These are phyloP conservation scores for Porites evermanni DNA, from an alignment of 92 coral and sea anemone species.

Conservation along the genomic window DNA sequence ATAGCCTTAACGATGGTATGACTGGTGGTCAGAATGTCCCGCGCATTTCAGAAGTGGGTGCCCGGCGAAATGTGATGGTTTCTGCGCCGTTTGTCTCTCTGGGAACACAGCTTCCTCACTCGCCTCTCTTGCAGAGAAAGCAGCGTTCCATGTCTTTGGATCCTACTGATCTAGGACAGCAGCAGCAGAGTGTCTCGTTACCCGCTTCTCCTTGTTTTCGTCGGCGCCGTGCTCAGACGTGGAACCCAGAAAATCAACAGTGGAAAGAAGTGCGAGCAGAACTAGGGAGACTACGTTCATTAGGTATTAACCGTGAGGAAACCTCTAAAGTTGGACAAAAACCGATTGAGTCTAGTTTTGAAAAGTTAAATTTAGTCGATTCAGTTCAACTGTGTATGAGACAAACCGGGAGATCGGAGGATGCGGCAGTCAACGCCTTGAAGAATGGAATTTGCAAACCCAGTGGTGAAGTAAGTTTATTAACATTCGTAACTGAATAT, in stretches of 20 bases:
- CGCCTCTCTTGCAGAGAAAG: slow-evolving; percentile 17
- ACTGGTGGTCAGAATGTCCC: not conserved
- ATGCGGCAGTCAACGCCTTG: too few species aligned
- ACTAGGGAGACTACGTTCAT: not conserved
- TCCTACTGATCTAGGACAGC: not conserved
- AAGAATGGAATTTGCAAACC: too few species aligned
- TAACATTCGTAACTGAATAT: too few species aligned
- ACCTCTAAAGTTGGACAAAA: too few species aligned
- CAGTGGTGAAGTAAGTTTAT: too few species aligned
- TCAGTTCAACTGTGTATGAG: too few species aligned
- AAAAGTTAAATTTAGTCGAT: too few species aligned
- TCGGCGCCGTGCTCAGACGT: not conserved
- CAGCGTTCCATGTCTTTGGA: not conserved
- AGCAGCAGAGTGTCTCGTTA: not conserved
- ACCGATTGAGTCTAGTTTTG: too few species aligned
- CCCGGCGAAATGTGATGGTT: not conserved
- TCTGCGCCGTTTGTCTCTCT: not conserved
- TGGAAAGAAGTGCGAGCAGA: not conserved
- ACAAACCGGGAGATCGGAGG: too few species aligned
- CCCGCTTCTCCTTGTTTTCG: not conserved
- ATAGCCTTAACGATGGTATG: not conserved
- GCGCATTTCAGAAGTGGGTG: not conserved
- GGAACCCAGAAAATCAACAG: not conserved
- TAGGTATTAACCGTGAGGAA: not conserved
- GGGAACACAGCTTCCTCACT: slow-evolving; percentile 11